phyloP scores from a whole-genome alignment of 2,888 invertebrate genomes.

The Morpho achilles region DNA sequence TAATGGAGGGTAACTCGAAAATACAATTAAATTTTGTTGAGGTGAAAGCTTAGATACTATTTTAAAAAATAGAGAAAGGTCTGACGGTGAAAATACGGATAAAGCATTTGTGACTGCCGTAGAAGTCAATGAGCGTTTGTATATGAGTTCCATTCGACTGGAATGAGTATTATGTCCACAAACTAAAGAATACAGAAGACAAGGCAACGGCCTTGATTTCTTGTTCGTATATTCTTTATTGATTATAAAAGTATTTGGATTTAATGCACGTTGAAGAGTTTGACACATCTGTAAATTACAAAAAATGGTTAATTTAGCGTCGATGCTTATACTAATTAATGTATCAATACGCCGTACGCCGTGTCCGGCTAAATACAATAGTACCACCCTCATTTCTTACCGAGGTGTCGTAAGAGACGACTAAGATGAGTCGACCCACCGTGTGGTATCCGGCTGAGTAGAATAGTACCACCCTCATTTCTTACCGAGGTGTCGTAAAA shows the following conservation, averaged over 20 bases:
- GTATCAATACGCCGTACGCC: no score
- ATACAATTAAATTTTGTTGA: conserved; percentile 36
- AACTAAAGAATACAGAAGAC: conserved; percentile 32
- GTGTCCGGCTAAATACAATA: no score
- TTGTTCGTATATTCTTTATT: conserved; percentile 23
- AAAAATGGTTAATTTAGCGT: neutral
- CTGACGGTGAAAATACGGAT: conserved; percentile 34
- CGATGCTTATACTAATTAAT: no score
- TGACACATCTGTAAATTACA: conserved; percentile 33
- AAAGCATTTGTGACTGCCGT: conserved; percentile 32
- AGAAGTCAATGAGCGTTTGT: conserved; percentile 34
- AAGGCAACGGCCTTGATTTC: conserved; percentile 24
- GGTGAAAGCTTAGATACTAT: conserved; percentile 31
- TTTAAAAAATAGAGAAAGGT: conserved; percentile 32
- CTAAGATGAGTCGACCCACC: no score
- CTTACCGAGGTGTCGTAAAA: no score
- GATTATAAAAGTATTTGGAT: conserved; percentile 36
- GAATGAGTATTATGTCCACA: conserved; percentile 29
- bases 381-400: no score
- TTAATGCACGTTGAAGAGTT: conserved; percentile 31
- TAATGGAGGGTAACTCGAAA: conserved; percentile 38
- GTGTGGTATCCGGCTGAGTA: no score
- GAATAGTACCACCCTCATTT: no score
- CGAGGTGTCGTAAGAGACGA: no score
- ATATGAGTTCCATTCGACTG: conserved; percentile 30